phyloP scores from a whole-genome alignment of 2,888 invertebrate genomes.

The Phalangium opilio region DNA sequence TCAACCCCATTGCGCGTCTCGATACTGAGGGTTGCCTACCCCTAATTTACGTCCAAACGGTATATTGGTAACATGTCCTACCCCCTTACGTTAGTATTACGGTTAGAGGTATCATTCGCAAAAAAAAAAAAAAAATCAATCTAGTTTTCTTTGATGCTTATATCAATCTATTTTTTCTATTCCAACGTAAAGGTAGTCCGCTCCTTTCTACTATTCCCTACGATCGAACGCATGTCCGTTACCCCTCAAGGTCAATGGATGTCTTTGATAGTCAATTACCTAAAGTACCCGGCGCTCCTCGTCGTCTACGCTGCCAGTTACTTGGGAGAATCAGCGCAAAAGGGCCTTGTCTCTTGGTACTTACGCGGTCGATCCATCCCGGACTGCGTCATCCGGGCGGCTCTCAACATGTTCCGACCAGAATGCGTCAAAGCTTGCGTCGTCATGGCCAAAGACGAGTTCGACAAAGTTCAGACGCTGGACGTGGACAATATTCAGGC shows the following conservation, averaged over 20 bases:
- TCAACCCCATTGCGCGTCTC: too few relatives aligned
- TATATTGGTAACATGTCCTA: too few relatives aligned
- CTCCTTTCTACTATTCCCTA: slow-evolving; percentile 58
- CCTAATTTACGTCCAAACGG: too few relatives aligned
- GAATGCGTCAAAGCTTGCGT: slow-evolving; percentile 29
- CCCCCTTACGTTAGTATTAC: too few relatives aligned
- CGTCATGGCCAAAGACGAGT: slow-evolving; percentile 59
- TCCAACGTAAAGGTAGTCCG: slow-evolving; percentile 13
- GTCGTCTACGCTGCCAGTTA: slow-evolving; percentile 25
- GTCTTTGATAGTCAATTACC: slow-evolving; percentile 42
- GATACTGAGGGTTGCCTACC: too few relatives aligned
- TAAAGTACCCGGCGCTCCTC: slow-evolving; percentile 28
- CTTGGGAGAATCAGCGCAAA: slow-evolving; percentile 22
- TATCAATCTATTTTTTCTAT: too few relatives aligned
- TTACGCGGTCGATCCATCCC: slow-evolving; percentile 24
- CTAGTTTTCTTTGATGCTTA: too few relatives aligned
- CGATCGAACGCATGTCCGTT: slow-evolving; percentile 63
- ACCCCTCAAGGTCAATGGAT: slow-evolving; percentile 55
- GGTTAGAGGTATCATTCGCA: too few relatives aligned
- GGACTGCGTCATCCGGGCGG: slow-evolving; percentile 26
- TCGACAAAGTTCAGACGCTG: slow-evolving; percentile 50
- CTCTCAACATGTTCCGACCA: slow-evolving; percentile 27
- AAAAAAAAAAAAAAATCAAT: too few relatives aligned
- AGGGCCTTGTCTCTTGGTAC: slow-evolving; percentile 25
- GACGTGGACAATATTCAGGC: slow-evolving; percentile 45